Conservation (phyloP, 2,113 vertebrate genomes). For the Climacteris rufus region DNA sequence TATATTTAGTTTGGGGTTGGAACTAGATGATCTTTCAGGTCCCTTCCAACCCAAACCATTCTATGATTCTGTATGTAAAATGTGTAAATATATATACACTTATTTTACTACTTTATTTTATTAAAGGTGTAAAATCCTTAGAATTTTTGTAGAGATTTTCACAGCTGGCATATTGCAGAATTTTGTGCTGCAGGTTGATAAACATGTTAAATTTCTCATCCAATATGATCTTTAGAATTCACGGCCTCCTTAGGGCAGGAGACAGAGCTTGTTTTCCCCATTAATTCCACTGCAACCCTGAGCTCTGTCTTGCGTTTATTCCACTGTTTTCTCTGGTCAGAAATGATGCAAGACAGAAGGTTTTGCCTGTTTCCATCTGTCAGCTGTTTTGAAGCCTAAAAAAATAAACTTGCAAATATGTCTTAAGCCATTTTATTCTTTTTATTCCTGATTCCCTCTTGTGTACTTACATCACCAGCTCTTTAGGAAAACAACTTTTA, state of each 20-base stretch:
- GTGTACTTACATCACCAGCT: background rate
- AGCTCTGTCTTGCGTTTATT: background rate
- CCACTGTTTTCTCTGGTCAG: background rate
- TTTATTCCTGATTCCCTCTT: background rate
- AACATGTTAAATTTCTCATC: background rate
- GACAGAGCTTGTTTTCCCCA: background rate
- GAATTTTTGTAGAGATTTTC: background rate
- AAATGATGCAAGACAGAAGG: background rate
- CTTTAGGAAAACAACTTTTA: background rate
- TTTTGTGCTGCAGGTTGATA: background rate
- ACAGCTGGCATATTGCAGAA: background rate
- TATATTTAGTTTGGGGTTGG: background rate
- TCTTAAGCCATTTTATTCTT: background rate
- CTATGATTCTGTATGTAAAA: background rate
- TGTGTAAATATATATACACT: background rate
- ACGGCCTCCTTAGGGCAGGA: fast-evolving
- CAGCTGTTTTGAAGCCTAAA: background rate
- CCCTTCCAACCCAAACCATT: background rate
- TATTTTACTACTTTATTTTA: background rate
- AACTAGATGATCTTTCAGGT: background rate
- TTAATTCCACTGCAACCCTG: background rate
- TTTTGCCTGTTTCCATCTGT: background rate
- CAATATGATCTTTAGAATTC: background rate
- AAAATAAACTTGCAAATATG: background rate
- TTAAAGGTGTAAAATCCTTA: background rate